Evolutionary conservation across 2,888 invertebrate genomes (phyloP).

Genomic region (Stenolophus ochropezus): DNA sequence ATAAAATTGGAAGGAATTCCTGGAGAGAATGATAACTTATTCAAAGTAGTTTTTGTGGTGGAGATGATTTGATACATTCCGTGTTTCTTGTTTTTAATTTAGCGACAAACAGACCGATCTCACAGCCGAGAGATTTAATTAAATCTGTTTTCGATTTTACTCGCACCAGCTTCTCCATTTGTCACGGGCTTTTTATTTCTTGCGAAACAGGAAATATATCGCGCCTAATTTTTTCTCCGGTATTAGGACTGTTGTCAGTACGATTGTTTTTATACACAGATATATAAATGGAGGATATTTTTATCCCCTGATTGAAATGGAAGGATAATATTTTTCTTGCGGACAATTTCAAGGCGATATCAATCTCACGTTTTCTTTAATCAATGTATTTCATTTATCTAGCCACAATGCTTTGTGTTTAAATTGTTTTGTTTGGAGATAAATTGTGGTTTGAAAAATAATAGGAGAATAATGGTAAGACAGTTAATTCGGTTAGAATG

Average conservation of each 20-base stretch:
- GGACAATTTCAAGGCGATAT: not conserved
- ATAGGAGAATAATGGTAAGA: not conserved
- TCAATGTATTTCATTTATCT: not conserved
- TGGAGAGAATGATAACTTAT: not conserved
- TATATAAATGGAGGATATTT: constrained; percentile 27
- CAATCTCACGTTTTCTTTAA: not conserved
- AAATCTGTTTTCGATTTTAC: constrained; percentile 59
- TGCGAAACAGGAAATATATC: constrained; percentile 45
- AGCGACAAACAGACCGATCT: constrained; percentile 31
- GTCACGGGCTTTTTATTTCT: constrained; percentile 40
- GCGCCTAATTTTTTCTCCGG: constrained; percentile 28
- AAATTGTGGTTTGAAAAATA: not conserved
- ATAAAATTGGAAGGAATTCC: not conserved
- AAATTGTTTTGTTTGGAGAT: not conserved
- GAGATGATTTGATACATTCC: not conserved
- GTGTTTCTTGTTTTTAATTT: constrained; percentile 34
- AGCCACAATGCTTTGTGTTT: not conserved
- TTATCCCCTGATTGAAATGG: constrained; percentile 18
- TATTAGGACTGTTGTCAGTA: not conserved
- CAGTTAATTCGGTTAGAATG: not conserved
- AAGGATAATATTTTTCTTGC: constrained; percentile 14
- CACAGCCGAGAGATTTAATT: constrained; percentile 49
- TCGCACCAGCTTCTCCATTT: constrained; percentile 33
- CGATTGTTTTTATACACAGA: constrained; percentile 33
- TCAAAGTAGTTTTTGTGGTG: not conserved